Base-by-base conservation (phyloP, 2,113 vertebrate genomes). In the Otocyon megalotis region DNA sequence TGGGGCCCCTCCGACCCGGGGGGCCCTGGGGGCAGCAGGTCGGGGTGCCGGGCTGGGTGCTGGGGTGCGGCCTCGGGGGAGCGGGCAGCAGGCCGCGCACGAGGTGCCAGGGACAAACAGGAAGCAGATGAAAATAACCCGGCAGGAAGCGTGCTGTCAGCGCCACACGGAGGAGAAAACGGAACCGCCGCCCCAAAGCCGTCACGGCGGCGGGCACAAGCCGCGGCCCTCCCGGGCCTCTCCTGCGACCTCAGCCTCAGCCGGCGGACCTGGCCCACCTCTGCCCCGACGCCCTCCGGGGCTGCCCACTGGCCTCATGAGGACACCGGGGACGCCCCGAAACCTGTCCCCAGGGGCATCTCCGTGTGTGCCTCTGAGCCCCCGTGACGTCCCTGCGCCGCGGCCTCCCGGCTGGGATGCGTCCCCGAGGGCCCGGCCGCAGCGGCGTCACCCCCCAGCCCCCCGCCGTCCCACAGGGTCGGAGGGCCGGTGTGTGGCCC, bases 101-200 rank as follows among this genome's bases (percentile, higher is more conserved):
- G 65, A 71, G 50, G 62, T 88, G 87, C 95, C 90, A 88, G 88
- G 96, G 90, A 96, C 97, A 98, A 97, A 98, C 97, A 98, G 98
- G 98, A 98, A 98, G 94, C 90, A 43, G 98, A 96, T 96, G 94
- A 97, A 98, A 98, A 98, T 98, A 98, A 96, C 97, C 56, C 9
- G 4, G 71, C 95, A 97, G 98, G 98, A 98, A 98, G 94, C 82
- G 48, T 84, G 74, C 88, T 93, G 90, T 96, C 87, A 89, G 97
- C 67, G 72, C 74, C 86, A 5, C 50, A 43, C 30, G 74, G 63
- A 84, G 83, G 62, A 97, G 58, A 96, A 93, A 95, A 91, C 96
- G 91, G 96, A 96, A 94, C 95, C 13, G 15, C 35, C 30, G 15
- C 30, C 81, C 63, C 20, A 15, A 20, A 43, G 43, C 43, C 43